phyloP scores from a whole-genome alignment of 2,888 invertebrate species.

The Diarsia dahlii region DNA sequence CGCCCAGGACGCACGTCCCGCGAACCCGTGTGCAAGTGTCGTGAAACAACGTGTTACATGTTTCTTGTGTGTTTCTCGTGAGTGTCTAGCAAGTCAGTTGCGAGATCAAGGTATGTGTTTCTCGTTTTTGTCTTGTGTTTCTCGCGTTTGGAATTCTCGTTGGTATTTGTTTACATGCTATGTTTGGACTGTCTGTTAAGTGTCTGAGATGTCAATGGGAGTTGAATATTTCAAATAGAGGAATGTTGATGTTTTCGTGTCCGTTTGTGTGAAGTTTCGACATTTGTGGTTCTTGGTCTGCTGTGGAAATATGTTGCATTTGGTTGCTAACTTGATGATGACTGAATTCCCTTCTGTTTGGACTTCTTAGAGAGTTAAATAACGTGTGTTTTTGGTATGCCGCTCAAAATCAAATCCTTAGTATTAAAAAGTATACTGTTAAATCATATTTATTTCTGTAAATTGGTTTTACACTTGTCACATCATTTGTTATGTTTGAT shows the following conservation, averaged over 20 bases:
- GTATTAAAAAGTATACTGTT: not conserved
- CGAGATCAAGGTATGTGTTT: conserved; percentile 59
- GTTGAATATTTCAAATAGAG: conserved; percentile 28
- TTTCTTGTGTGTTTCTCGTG: conserved; percentile 70
- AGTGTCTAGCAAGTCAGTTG: conserved; percentile 46
- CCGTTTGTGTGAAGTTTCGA: conserved; percentile 8
- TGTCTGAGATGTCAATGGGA: conserved; percentile 41
- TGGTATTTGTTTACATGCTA: conserved; percentile 53
- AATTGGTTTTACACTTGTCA: too few species aligned
- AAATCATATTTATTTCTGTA: too few species aligned
- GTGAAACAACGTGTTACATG: conserved; percentile 65
- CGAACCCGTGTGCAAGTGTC: conserved; percentile 74
- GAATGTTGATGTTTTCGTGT: conserved; percentile 29
- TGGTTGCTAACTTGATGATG: not conserved
- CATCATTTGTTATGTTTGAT: too few species aligned
- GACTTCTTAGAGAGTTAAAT: not conserved
- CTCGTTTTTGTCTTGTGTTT: conserved; percentile 45
- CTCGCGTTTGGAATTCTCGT: conserved; percentile 12
- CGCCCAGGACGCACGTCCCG: conserved; percentile 78
- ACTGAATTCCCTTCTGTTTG: not conserved
- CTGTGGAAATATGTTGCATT: conserved; percentile 1
- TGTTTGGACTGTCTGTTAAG: conserved; percentile 43
- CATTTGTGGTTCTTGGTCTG: not conserved
- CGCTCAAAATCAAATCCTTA: not conserved
- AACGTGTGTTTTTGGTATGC: fast-evolving